A percentile compares a stretch with the other conserved stretches of the same genome.
These are phyloP conservation scores for Halcyon smyrnensis DNA, from an alignment of 2,797 vertebrate species.

Conservation along the genomic window DNA sequence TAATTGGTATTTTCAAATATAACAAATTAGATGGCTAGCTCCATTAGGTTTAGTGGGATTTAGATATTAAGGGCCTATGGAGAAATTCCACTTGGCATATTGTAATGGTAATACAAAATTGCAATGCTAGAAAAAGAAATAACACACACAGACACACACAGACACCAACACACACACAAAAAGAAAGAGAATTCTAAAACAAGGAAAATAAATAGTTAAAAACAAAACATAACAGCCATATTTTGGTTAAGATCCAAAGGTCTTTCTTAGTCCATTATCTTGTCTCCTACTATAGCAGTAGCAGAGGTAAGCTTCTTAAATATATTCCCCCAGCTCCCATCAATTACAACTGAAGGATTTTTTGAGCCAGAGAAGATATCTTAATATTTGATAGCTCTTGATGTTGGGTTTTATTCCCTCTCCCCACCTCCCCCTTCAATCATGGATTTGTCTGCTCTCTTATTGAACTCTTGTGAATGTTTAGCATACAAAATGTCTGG, in stretches of 20 bases:
- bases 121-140: background rate
- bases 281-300: background rate
- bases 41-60: background rate
- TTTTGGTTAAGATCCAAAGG: background rate
- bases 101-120: background rate
- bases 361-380: background rate
- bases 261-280: background rate
- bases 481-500: background rate
- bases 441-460: conserved; percentile 6
- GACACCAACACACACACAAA: background rate
- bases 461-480: background rate
- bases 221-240: background rate
- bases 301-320: background rate
- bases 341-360: background rate
- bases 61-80: background rate
- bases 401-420: background rate
- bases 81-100: background rate
- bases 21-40: background rate
- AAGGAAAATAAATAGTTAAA: background rate
- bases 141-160: background rate
- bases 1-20: background rate
- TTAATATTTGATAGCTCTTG: background rate
- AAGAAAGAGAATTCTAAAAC: background rate
- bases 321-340: background rate
- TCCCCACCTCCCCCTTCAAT: background rate